Base-by-base conservation (phyloP, 2,888 invertebrate species). In the Hyposoter dolosus region DNA sequence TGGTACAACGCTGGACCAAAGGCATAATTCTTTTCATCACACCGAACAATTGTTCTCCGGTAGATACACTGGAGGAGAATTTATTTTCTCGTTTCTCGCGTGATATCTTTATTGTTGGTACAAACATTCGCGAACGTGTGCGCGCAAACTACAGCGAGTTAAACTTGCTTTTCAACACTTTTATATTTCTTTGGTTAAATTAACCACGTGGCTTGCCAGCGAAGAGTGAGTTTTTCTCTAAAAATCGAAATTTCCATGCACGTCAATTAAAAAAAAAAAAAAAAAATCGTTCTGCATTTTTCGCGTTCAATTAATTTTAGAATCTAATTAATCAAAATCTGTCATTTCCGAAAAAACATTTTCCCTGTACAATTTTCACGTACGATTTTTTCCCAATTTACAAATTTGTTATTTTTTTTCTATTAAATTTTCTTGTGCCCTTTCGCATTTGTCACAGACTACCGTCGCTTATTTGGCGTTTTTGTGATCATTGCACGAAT, bases 351-450 rank as follows among this genome's bases (percentile, higher is more conserved):
- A 6, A 35, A 4, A 35, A 35, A 35, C 0, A 4, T 35, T 35
- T 35, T 35, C 35, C 35, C 4, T 4, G 5, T 35, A 6, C 0
- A n/a, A 56, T 47, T 90, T 89, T 88, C 88, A 87, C 88, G 85
- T 88, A 71, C 88, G 84, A 84, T 78, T 66, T 83, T 87, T 78
- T 80, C 74, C 47, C 69, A 56, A 65, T 40, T 63, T 35, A 56
- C 1, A 7, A 40, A 40, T 40, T 9, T 40, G 60, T 28, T 28
- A 15, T n/a, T 6, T 19, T 53, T n/a, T 53, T 60, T 28, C 28
- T 60, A 4, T 60, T 63, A 40, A 69, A 81, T 83, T 86, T 74
- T 80, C 77, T 83, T 47, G 60, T 45, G 12, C 53, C 63, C 76
- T 77, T 77, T 81, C 53, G 10, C 40, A 63, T 66, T 72, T 45